Conservation (phyloP, 1,140 invertebrate species). For the Nymphalis io region DNA sequence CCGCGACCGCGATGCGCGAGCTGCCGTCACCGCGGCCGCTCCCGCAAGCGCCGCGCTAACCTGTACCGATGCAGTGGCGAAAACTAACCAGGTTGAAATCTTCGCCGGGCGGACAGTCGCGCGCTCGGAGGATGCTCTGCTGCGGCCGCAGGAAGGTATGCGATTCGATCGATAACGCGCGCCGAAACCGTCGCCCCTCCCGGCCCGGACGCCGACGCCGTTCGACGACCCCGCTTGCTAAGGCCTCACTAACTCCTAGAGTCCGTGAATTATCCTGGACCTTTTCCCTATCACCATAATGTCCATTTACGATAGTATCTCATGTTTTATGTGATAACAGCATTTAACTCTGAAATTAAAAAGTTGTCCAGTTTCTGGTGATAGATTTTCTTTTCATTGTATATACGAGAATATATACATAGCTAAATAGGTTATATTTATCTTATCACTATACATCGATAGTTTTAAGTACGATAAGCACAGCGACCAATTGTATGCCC, state of each 20-base stretch:
- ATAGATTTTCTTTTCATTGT: too few species aligned
- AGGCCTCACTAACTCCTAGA: slow-evolving; percentile 55
- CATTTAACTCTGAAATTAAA: neutral
- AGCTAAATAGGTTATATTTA: too few species aligned
- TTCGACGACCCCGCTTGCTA: slow-evolving; percentile 74
- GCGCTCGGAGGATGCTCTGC: slow-evolving; percentile 91
- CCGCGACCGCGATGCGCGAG: slow-evolving; percentile 68
- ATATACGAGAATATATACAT: too few species aligned
- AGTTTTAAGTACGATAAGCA: neutral
- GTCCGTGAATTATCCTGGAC: slow-evolving; percentile 49
- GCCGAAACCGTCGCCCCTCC: slow-evolving; percentile 75
- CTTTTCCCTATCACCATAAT: slow-evolving; percentile 27
- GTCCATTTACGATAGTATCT: neutral
- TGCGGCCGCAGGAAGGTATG: slow-evolving; percentile 91
- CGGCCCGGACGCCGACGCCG: slow-evolving; percentile 73
- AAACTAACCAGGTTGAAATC: slow-evolving; percentile 88
- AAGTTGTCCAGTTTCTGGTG: too few species aligned
- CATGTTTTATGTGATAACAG: slow-evolving; percentile 10
- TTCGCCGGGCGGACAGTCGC: slow-evolving; percentile 85
- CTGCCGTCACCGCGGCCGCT: slow-evolving; percentile 67
- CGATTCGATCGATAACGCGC: slow-evolving; percentile 74
- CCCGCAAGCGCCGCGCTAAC: slow-evolving; percentile 67
- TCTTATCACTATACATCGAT: too few species aligned
- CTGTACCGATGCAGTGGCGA: slow-evolving; percentile 85
- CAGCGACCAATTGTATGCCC: neutral